phyloP scores from a whole-genome alignment of 2,797 vertebrate species.

The Erithacus rubecula region DNA sequence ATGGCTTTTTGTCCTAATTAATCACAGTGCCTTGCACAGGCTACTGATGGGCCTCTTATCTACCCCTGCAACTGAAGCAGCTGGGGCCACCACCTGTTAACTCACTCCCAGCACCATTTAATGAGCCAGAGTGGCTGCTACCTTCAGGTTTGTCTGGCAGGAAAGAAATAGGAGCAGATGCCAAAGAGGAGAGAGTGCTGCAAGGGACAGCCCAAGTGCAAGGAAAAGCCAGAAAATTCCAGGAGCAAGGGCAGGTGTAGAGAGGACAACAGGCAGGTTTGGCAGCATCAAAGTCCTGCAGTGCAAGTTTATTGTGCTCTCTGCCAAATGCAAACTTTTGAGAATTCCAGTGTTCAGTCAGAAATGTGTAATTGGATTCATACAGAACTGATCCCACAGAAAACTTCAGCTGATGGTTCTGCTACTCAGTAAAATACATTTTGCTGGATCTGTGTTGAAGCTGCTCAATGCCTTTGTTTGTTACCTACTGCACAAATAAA shows the following conservation, averaged over 20 bases:
- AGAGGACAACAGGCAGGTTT: neutral
- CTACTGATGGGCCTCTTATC: conserved; percentile 51
- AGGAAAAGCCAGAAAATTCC: neutral
- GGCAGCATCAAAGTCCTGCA: neutral
- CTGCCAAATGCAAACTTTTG: neutral
- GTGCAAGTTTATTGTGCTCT: neutral
- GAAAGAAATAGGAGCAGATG: conserved; percentile 47
- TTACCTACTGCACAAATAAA: neutral
- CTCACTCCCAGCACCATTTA: conserved; percentile 74
- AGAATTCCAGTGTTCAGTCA: neutral
- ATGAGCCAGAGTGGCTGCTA: conserved; percentile 70
- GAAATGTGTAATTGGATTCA: neutral
- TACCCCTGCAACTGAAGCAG: conserved; percentile 66
- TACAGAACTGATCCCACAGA: neutral
- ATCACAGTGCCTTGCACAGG: conserved; percentile 48
- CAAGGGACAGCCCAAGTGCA: neutral
- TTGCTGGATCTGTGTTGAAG: neutral
- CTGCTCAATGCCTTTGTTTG: neutral
- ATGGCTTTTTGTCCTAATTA: conserved; percentile 75
- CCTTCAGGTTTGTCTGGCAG: conserved; percentile 39
- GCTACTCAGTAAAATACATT: neutral
- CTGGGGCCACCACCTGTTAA: conserved; percentile 84
- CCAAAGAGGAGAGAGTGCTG: neutral
- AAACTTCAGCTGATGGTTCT: neutral
- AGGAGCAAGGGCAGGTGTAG: neutral